phyloP scores from a whole-genome alignment of 2,113 vertebrate species.

The Lycaon pictus region DNA sequence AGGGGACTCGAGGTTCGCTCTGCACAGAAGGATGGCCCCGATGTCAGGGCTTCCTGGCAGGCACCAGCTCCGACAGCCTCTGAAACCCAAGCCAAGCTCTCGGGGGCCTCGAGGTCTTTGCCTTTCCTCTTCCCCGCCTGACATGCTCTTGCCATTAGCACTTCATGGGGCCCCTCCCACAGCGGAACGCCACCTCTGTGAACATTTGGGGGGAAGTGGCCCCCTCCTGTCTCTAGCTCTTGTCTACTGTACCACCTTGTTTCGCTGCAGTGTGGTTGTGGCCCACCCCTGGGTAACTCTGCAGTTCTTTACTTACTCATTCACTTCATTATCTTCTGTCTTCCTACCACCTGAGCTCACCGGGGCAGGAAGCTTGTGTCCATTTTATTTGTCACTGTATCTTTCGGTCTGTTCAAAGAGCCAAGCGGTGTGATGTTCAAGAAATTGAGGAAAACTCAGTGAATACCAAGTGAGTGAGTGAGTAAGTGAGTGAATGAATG shows the following conservation, averaged over 20 bases:
- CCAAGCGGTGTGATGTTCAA: not conserved
- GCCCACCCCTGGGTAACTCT: not conserved
- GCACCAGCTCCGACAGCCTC: not conserved
- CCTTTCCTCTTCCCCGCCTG: not conserved
- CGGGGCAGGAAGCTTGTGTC: not conserved
- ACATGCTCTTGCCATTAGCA: rapidly evolving
- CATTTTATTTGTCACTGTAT: not conserved
- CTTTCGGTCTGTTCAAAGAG: not conserved
- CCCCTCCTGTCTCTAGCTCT: not conserved
- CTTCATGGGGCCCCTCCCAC: rapidly evolving
- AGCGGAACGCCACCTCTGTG: not conserved
- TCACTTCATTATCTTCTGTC: not conserved
- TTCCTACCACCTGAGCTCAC: not conserved
- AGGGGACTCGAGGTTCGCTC: not conserved
- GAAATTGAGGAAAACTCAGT: not conserved
- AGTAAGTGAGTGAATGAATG: not conserved
- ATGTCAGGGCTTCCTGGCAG: not conserved
- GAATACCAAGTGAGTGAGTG: not conserved
- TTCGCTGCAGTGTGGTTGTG: rapidly evolving
- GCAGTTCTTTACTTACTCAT: not conserved
- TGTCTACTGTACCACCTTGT: rapidly evolving
- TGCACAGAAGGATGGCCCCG: not conserved
- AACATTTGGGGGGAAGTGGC: not conserved
- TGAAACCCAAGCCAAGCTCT: not conserved
- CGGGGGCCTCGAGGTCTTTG: not conserved